Base-by-base conservation (phyloP, 2,113 vertebrate genomes). In the Otocyon megalotis region DNA sequence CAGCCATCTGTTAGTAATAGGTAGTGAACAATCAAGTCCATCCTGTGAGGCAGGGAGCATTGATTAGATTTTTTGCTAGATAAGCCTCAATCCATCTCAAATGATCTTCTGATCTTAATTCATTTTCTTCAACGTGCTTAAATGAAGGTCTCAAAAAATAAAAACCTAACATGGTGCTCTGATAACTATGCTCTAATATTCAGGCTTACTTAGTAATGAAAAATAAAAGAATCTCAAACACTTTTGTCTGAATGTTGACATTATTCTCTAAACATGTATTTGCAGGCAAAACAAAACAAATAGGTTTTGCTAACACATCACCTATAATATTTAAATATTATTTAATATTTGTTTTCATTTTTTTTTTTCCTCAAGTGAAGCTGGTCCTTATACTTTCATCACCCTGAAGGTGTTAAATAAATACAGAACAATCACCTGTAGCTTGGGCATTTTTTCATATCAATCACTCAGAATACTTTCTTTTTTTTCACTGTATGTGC, bases 1-100 rank as follows among this genome's bases (percentile, higher is more conserved):
- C 14, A 80, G 26, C 17, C 74, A 93, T 93, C 62, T 96, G 79
- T 93, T 56, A 92, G 26, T 16, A 71, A 35, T 16, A 37, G 58
- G 56, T 90, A 90, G 86, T 71, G 80, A 95, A 94, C 65, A 96
- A 83, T 76, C 43, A 97, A 90, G 16, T 37, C 12, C 19, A 48
- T 60, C 63, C 58, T 63, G 8, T 30, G 84, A 96, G 69, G 20
- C 83, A 83, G n/a, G 5, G 15, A 92, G 0, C 50, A 63, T 7
- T 95, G 90, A 87, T 96, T 90, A 60, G 50, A 96, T 81, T 81
- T 97, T 93, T 69, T 30, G 58, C 60, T 90, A 71, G 58, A 53
- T 12, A 43, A 88, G 53, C 28, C 12, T 14, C 24, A 63, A 85
- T 84, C 86, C 43, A 72, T 93, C 58, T 69, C 62, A 90, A 96